These are phyloP conservation scores for Sebastes umbrosus DNA, from an alignment of 2,797 vertebrate species.

Conservation along the genomic window DNA sequence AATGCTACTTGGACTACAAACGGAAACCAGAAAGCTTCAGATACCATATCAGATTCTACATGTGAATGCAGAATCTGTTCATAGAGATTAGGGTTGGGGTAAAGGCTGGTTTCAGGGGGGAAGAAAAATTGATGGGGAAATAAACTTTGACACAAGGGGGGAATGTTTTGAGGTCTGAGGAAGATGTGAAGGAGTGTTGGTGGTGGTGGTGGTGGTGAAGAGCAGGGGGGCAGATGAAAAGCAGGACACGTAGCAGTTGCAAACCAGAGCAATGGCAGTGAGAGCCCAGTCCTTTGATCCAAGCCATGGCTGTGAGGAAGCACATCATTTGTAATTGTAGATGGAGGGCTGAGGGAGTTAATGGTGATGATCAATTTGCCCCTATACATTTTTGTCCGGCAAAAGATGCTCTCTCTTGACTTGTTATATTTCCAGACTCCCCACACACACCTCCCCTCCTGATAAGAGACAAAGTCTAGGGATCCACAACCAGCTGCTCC, in stretches of 20 bases:
- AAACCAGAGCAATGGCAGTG: background rate
- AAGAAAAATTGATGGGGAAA: background rate
- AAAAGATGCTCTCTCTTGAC: background rate
- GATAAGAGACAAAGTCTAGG: background rate
- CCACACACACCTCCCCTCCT: background rate
- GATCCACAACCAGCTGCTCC: background rate
- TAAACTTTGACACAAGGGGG: background rate
- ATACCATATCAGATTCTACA: no score
- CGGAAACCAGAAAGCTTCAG: no score
- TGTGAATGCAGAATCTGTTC: no score
- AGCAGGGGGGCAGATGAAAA: background rate
- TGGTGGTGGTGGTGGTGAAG: background rate
- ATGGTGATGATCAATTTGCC: background rate
- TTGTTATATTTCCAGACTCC: background rate
- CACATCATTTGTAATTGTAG: slow-evolving; percentile 1
- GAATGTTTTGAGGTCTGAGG: background rate
- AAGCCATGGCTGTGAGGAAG: background rate
- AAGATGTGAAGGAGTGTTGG: background rate
- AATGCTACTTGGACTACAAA: no score
- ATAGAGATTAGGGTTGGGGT: no score
- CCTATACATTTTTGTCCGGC: background rate
- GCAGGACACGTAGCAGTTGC: background rate
- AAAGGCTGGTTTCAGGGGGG: background rate
- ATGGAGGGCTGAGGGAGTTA: background rate
- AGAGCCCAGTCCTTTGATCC: slow-evolving; percentile 4